These are phyloP conservation scores for Sigmodon hispidus DNA, from an alignment of 2,113 vertebrate species.

Conservation along the genomic window DNA sequence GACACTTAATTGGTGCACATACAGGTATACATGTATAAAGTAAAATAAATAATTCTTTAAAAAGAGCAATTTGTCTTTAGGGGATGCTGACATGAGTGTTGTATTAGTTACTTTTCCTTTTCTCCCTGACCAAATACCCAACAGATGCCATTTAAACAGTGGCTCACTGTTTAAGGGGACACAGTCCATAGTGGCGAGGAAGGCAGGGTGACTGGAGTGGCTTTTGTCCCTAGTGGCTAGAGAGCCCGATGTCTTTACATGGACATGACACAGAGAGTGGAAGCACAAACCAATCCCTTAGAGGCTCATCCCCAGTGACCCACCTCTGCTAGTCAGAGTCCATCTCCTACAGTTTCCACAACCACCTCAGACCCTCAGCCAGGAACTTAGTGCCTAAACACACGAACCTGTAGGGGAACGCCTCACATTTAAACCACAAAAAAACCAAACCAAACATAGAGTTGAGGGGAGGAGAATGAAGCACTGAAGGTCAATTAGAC, in stretches of 20 bases:
- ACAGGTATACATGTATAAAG: too few relatives aligned
- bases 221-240: background rate
- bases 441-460: background rate
- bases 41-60: background rate
- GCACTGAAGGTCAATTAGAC: background rate
- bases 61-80: background rate
- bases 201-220: background rate
- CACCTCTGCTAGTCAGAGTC: background rate
- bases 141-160: background rate
- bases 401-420: background rate
- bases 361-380: background rate
- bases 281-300: too few relatives aligned
- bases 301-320: background rate
- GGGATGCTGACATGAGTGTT: background rate
- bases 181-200: too few relatives aligned
- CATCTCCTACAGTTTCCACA: background rate
- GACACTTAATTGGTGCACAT: background rate
- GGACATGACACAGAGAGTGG: background rate
- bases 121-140: background rate
- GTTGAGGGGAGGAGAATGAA: background rate
- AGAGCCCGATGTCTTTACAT: too few relatives aligned
- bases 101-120: background rate
- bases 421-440: background rate
- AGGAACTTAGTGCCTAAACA: background rate
- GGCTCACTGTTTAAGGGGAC: background rate